Base-by-base conservation (phyloP, 2,797 vertebrate species). In the Acrocephalus scirpaceus region DNA sequence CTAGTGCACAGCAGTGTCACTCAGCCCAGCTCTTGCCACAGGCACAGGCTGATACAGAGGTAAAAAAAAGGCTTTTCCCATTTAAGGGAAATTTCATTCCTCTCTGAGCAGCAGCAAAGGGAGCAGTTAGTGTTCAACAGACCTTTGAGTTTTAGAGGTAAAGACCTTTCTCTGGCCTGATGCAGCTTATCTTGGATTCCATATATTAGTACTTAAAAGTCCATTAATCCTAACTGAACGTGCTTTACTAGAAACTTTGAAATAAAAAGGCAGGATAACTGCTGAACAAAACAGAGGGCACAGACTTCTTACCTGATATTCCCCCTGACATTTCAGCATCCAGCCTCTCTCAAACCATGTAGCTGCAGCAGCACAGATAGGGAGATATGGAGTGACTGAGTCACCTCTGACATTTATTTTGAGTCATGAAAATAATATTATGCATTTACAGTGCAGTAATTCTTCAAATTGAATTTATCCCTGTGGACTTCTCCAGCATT, bases 381-480 rank as follows among this genome's bases (percentile, higher is more conserved):
- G 48, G 69, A 90, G 96, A 97, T 96, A 96, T 1, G 30, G 74
- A 95, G 50, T 87, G 92, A 95, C 94, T 93, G 87, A 87, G 38
- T 90, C 87, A 92, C 75, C 81, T 84, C 77, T 96, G 95, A 96
- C 96, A 97, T 97, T 97, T 97, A 94, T 97, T 94, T 91, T 92
- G 72, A 93, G 78, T 80, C 88, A 88, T 95, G 57, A 84, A 95
- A 96, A 95, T 54, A 91, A 67, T 96, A 93, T 93, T 93, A 93
- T 74, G 58, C 69, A 87, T 91, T 85, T 95, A 87, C 62, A 94
- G 65, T 44, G 20, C 79, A 96, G 91, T 78, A 64, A 92, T 95
- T 97, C 92, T 93, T 82, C 91, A 91, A 91, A 94, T 51, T 90
- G 65, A 87, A 95, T 95, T 94, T 95, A 90, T 94, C 40, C 32